Evolutionary conservation across 1,140 invertebrate genomes (phyloP).

Genomic region (Fopius arisanus): DNA sequence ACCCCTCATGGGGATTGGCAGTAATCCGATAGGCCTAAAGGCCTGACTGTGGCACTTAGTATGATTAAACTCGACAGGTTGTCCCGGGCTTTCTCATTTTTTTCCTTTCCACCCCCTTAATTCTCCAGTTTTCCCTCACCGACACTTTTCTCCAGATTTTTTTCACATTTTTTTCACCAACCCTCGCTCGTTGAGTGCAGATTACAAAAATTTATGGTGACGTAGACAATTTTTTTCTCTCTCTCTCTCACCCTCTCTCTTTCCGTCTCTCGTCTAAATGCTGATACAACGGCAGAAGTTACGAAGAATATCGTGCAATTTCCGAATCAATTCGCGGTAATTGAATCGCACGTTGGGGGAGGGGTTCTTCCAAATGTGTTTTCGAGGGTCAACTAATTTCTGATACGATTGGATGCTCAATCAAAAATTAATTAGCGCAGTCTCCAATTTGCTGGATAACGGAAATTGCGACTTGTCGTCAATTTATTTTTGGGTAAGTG

Average conservation of each 20-base stretch:
- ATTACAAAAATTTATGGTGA: background rate
- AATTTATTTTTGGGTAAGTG: background rate
- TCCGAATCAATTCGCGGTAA: background rate
- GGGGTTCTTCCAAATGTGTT: background rate
- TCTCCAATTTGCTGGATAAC: background rate
- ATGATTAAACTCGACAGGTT: constrained; percentile 44
- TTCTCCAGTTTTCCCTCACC: background rate
- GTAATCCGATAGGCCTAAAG: constrained; percentile 42
- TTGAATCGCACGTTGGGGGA: background rate
- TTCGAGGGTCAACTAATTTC: constrained; percentile 9
- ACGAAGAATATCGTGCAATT: background rate
- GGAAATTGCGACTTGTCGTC: background rate
- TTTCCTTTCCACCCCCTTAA: background rate
- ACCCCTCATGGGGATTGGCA: constrained; percentile 17
- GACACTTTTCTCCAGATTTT: constrained; percentile 13
- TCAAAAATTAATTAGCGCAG: constrained; percentile 11
- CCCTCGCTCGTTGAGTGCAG: background rate
- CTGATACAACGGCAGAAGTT: background rate
- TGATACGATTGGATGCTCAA: constrained; percentile 1
- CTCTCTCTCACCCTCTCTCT: too few species aligned
- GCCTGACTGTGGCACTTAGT: constrained; percentile 39
- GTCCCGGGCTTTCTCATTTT: constrained; percentile 17
- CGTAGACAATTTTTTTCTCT: background rate
- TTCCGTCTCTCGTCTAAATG: too few species aligned
- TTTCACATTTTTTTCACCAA: background rate